Conservation (phyloP, 1,140 invertebrate species). For the Battus philenor region DNA sequence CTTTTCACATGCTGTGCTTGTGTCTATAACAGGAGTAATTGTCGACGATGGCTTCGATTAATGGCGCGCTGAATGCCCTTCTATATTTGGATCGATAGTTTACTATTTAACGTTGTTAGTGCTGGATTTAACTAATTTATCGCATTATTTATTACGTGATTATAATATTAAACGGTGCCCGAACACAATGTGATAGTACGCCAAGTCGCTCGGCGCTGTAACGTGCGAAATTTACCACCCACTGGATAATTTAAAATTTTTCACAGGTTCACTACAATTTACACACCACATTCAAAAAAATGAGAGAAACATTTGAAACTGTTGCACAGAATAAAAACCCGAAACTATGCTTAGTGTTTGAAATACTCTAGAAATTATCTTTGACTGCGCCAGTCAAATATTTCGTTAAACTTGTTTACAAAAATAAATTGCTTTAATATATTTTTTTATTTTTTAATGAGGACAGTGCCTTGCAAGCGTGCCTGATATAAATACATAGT, state of each 20-base stretch:
- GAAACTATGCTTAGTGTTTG: too few species aligned
- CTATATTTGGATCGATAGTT: conserved; percentile 71
- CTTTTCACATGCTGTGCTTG: conserved; percentile 55
- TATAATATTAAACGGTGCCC: conserved; percentile 36
- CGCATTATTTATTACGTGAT: conserved; percentile 55
- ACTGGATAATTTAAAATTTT: conserved; percentile 15
- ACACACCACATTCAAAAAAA: too few species aligned
- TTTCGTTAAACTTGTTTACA: too few species aligned
- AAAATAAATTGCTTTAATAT: too few species aligned
- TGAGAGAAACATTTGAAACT: too few species aligned
- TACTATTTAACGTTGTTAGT: conserved; percentile 56
- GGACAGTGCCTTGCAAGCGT: background rate
- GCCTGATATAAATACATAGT: conserved; percentile 6
- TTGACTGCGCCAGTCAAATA: too few species aligned
- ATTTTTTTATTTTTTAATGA: too few species aligned
- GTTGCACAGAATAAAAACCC: too few species aligned
- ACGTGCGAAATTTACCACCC: conserved; percentile 13
- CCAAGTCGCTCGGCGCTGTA: conserved; percentile 6
- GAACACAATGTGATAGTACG: conserved; percentile 18
- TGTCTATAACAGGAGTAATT: conserved; percentile 55
- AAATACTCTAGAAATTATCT: too few species aligned
- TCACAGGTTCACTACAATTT: conserved; percentile 12
- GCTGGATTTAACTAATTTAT: conserved; percentile 63
- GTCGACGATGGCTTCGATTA: conserved; percentile 52
- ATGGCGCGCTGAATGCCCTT: conserved; percentile 64